Evolutionary conservation across 2,113 vertebrate genomes (phyloP).

Genomic region (Albula goreensis): DNA sequence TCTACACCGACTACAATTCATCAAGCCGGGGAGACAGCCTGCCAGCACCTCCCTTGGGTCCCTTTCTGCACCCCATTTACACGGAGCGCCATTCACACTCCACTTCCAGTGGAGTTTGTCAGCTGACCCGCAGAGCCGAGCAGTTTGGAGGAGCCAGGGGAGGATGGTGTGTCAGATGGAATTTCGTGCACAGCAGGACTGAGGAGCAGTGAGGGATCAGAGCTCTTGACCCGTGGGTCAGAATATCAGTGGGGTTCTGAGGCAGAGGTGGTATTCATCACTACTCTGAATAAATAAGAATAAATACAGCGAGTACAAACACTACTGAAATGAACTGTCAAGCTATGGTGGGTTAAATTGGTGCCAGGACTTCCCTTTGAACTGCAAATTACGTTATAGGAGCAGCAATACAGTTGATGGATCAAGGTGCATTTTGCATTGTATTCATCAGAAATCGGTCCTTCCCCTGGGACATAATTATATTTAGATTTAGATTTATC

Average conservation of each 20-base stretch:
- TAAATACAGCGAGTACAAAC: not conserved
- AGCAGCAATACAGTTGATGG: not conserved
- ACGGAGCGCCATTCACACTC: not conserved
- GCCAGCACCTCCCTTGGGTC: not conserved
- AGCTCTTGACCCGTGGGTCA: not conserved
- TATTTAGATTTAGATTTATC: not conserved
- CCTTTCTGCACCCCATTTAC: not conserved
- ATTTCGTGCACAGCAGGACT: not conserved
- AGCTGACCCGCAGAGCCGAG: not conserved
- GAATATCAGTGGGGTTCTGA: not conserved
- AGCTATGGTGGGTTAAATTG: not conserved
- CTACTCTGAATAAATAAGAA: not conserved
- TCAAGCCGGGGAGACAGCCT: not conserved
- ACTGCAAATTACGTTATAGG: not conserved
- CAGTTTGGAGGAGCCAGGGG: not conserved
- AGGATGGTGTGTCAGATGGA: not conserved
- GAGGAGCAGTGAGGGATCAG: not conserved
- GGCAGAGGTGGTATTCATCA: too few relatives aligned
- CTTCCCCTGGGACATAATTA: not conserved
- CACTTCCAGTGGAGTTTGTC: not conserved
- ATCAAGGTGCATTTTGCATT: not conserved
- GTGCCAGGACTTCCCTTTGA: not conserved
- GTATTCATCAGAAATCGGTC: not conserved
- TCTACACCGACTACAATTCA: not conserved
- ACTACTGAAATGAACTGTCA: not conserved